A percentile compares a stretch with the other conserved stretches of the same genome.
Evolutionary conservation across 2,888 invertebrate species (phyloP).

Genomic region (Synanthedon tipuliformis): DNA sequence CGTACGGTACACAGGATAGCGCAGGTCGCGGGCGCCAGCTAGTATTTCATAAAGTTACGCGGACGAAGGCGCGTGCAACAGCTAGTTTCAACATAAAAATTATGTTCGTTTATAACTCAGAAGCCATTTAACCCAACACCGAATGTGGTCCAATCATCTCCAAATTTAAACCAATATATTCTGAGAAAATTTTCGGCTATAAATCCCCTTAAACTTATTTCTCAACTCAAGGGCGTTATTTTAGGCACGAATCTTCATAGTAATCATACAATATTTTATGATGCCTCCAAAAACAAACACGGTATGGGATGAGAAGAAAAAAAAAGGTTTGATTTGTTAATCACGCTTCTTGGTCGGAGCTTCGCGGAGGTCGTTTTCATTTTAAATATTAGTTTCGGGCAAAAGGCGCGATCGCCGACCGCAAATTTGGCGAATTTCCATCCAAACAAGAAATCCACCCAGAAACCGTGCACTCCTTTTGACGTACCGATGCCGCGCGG

Average conservation of each 20-base stretch:
- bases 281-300: conserved; percentile 65
- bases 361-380: conserved; percentile 41
- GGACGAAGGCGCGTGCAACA: too few species aligned
- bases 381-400: conserved; percentile 57
- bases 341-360: conserved; percentile 44
- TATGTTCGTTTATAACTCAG: background rate
- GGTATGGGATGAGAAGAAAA: conserved; percentile 29
- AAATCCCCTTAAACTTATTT: conserved; percentile 17
- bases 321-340: conserved; percentile 53
- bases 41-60: too few species aligned
- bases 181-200: background rate
- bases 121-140: background rate
- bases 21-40: too few species aligned
- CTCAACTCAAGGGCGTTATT: conserved; percentile 32
- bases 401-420: conserved; percentile 56
- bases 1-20: too few species aligned
- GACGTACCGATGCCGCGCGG: conserved; percentile 45
- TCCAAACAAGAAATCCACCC: conserved; percentile 38
- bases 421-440: conserved; percentile 57
- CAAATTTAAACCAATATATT: background rate
- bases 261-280: conserved; percentile 43
- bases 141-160: background rate
- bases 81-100: too few species aligned
- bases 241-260: conserved; percentile 45
- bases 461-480: conserved; percentile 36